phyloP scores from a whole-genome alignment of 1,140 invertebrate species.

The Rhizoglyphus robini region DNA sequence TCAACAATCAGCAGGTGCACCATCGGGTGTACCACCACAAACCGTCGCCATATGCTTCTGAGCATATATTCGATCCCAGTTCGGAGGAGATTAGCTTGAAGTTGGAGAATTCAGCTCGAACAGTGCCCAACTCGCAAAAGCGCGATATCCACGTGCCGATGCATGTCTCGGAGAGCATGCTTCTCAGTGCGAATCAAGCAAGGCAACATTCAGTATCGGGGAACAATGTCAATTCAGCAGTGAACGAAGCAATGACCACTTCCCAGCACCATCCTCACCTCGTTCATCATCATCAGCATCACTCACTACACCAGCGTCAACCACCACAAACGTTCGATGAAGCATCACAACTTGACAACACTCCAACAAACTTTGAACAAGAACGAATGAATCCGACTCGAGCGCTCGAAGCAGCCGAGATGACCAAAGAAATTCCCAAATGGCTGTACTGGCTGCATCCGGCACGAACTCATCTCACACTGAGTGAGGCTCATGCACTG shows the following conservation, averaged over 20 bases:
- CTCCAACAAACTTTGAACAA: neutral
- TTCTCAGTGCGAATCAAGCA: too few species aligned
- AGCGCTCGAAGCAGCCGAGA: too few species aligned
- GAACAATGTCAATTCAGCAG: too few species aligned
- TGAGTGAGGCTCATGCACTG: neutral
- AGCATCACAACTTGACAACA: too few species aligned
- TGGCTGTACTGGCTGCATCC: neutral
- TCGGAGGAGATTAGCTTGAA: neutral
- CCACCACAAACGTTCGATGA: too few species aligned
- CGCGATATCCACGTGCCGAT: neutral
- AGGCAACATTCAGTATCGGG: too few species aligned
- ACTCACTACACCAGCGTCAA: too few species aligned
- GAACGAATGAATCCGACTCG: too few species aligned
- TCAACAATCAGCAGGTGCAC: neutral
- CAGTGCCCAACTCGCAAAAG: neutral
- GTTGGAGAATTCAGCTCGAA: neutral
- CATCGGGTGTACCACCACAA: neutral
- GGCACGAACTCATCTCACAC: neutral
- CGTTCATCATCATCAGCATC: too few species aligned
- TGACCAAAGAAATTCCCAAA: neutral
- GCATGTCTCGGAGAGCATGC: too few species aligned
- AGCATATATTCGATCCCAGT: neutral
- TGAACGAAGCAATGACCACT: neutral
- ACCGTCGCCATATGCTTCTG: neutral
- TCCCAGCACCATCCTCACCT: too few species aligned